Evolutionary conservation across 2,888 invertebrate species (phyloP).

Genomic region (Fragum sueziense): DNA sequence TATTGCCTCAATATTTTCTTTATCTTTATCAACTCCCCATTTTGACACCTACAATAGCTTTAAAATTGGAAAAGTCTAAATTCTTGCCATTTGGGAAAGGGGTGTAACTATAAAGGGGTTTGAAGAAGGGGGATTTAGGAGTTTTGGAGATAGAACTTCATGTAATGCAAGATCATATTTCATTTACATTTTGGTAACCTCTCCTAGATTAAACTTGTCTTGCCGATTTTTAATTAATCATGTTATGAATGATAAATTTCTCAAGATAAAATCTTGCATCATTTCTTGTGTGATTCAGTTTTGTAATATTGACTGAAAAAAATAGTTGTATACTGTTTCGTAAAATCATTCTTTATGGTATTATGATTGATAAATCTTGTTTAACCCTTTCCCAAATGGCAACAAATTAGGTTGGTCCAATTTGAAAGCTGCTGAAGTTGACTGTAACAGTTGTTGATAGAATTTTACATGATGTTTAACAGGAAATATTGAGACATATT

Average conservation of each 20-base stretch:
- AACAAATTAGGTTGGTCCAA: neutral
- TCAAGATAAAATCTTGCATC: neutral
- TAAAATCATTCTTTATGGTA: neutral
- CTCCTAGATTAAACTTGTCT: conserved; percentile 14
- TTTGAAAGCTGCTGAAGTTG: neutral
- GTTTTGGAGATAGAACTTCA: conserved; percentile 12
- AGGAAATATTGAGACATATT: no score
- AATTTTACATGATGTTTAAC: neutral
- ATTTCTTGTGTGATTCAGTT: neutral
- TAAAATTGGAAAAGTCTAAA: no score
- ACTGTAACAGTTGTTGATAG: neutral
- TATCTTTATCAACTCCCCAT: no score
- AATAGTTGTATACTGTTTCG: neutral
- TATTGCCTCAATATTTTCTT: no score
- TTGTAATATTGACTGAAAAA: neutral
- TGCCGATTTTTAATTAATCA: conserved; percentile 5
- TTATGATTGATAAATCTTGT: neutral
- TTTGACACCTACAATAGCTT: no score
- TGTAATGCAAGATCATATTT: conserved; percentile 13
- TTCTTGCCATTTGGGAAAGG: no score
- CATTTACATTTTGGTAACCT: conserved; percentile 16
- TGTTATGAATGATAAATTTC: conserved; percentile 13
- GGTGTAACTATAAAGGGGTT: conserved; percentile 1
- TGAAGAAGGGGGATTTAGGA: conserved; percentile 1
- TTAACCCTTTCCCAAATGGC: neutral